Conservation (phyloP, 1,140 invertebrate genomes). For the Lamellibrachia luymesi region DNA sequence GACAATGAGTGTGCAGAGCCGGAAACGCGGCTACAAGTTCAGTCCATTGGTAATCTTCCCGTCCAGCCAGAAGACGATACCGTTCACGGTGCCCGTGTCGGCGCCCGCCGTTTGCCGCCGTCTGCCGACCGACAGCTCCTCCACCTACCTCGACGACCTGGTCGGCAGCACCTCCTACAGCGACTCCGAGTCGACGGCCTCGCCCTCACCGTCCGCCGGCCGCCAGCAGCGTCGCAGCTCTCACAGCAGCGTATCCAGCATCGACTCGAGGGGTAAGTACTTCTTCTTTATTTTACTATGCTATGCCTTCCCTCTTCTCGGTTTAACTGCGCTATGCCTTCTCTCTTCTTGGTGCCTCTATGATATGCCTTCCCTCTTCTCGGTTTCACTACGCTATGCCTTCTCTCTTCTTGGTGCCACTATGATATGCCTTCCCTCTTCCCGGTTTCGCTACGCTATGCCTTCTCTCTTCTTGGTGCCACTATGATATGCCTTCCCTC, state of each 20-base stretch:
- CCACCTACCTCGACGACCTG: constrained; percentile 6
- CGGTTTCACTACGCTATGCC: no score
- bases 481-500: no score
- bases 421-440: no score
- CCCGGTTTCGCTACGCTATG: no score
- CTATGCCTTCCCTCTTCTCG: no score
- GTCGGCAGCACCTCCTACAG: background rate
- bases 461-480: no score
- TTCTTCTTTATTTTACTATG: background rate
- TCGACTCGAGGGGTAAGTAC: background rate
- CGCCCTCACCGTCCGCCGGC: background rate
- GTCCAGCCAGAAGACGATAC: constrained; percentile 25
- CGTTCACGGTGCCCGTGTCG: constrained; percentile 24
- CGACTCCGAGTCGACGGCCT: constrained; percentile 13
- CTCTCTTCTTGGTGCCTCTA: no score
- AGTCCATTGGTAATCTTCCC: constrained; percentile 19
- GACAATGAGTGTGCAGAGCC: background rate
- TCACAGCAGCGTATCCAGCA: background rate
- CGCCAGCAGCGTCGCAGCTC: background rate
- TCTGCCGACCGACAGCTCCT: background rate
- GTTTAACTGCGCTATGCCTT: no score
- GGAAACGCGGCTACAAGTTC: background rate
- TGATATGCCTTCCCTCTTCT: no score
- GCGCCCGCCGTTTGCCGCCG: background rate
- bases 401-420: no score